These are phyloP conservation scores for Trichonephila inaurata DNA, from an alignment of 1,140 invertebrate species.

Conservation along the genomic window DNA sequence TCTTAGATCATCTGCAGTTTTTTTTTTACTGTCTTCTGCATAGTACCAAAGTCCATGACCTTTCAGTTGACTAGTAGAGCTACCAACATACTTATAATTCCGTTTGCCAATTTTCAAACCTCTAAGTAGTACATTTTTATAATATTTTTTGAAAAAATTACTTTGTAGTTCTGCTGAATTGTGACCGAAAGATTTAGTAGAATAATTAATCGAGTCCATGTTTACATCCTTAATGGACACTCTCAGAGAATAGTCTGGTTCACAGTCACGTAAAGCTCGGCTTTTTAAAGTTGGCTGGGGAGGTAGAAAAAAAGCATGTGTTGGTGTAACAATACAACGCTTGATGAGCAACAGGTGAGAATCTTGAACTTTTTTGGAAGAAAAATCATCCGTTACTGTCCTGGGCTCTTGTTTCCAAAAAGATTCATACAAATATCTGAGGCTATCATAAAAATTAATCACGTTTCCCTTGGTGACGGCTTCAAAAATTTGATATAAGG, in stretches of 20 bases:
- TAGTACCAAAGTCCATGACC: conserved; percentile 80
- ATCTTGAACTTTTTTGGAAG: background rate
- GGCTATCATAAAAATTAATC: background rate
- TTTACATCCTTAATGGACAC: conserved; percentile 77
- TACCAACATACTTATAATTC: conserved; percentile 79
- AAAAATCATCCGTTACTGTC: background rate
- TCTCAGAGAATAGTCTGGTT: conserved; percentile 76
- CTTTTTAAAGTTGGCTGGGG: conserved; percentile 75
- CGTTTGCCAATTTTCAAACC: conserved; percentile 77
- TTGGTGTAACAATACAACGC: conserved; percentile 76
- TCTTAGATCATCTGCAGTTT: conserved; percentile 72
- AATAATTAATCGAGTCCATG: conserved; percentile 56
- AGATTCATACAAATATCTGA: conserved; percentile 10
- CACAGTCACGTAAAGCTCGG: conserved; percentile 74
- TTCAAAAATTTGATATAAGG: conserved; percentile 24
- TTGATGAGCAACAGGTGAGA: conserved; percentile 61
- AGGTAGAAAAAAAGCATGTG: conserved; percentile 67
- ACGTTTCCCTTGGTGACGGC: conserved; percentile 14
- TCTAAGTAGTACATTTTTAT: conserved; percentile 60
- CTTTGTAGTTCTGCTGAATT: background rate
- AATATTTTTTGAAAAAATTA: conserved; percentile 59
- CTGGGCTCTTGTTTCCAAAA: background rate
- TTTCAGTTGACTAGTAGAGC: conserved; percentile 79
- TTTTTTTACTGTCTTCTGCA: conserved; percentile 73
- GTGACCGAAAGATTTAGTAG: background rate